Percentiles rank a stretch among this genome's conserved stretches.
Evolutionary conservation across 2,797 vertebrate species (phyloP).

Genomic region (Adrianichthys oophorus): DNA sequence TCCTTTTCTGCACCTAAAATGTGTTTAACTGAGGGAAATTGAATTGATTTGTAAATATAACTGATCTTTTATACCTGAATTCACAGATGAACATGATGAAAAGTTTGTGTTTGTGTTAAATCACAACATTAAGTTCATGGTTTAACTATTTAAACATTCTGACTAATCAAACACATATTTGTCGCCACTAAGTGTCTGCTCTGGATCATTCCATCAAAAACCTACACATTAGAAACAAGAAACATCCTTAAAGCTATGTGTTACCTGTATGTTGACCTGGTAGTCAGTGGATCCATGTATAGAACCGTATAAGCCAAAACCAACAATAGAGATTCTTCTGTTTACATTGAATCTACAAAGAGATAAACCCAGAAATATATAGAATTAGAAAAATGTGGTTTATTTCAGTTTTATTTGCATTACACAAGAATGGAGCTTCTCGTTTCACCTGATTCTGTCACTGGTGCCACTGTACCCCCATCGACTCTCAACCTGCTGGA

Average conservation of each 20-base stretch:
- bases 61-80: too few species aligned
- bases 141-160: too few species aligned
- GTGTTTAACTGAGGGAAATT: too few species aligned
- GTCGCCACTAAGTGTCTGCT: too few species aligned
- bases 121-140: too few species aligned
- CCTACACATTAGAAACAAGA: neutral
- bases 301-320: slow-evolving; percentile 96
- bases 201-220: neutral
- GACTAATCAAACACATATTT: too few species aligned
- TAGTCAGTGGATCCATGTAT: slow-evolving; percentile 98
- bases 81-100: too few species aligned
- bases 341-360: slow-evolving; percentile 92
- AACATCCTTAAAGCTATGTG: neutral
- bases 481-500: slow-evolving; percentile 98
- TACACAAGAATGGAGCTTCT: neutral
- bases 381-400: neutral
- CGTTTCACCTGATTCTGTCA: slow-evolving; percentile 91
- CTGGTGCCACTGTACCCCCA: slow-evolving; percentile 99
- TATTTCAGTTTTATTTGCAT: neutral
- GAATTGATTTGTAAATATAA: too few species aligned
- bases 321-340: slow-evolving; percentile 94
- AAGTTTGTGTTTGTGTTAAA: too few species aligned
- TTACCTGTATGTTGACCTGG: slow-evolving; percentile 98
- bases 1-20: too few species aligned
- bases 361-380: slow-evolving; percentile 8